Evolutionary conservation across 2,888 invertebrate species (phyloP).

Genomic region (Heteromurus nitidus): DNA sequence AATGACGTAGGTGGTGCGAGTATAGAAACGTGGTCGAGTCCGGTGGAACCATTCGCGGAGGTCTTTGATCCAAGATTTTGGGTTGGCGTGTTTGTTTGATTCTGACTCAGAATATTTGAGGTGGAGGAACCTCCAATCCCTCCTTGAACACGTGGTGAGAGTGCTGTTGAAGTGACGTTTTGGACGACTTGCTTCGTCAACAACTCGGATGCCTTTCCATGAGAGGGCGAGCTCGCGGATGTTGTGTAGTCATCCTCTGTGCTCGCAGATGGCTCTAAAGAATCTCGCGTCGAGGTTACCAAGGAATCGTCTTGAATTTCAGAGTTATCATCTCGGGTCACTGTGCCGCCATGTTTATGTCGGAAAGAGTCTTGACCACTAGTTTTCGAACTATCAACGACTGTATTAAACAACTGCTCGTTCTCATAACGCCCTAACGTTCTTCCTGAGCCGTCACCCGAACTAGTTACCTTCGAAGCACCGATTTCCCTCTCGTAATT

Average conservation of each 20-base stretch:
- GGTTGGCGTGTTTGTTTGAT: background rate
- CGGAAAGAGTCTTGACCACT: background rate
- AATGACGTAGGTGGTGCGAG: slow-evolving; percentile 17
- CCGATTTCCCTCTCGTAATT: slow-evolving; percentile 43
- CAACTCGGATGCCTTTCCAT: slow-evolving; percentile 10
- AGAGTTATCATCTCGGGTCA: background rate
- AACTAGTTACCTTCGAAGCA: slow-evolving; percentile 56
- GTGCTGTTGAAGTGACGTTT: slow-evolving; percentile 36
- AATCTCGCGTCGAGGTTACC: slow-evolving; percentile 70
- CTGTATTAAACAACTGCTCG: background rate
- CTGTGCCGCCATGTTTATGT: slow-evolving; percentile 6
- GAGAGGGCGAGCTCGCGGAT: slow-evolving; percentile 23
- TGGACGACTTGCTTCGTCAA: slow-evolving; percentile 4
- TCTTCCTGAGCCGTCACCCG: slow-evolving; percentile 22
- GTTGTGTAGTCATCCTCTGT: slow-evolving; percentile 62
- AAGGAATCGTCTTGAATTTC: slow-evolving; percentile 64
- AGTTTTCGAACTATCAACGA: slow-evolving; percentile 5
- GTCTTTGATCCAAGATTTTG: no score
- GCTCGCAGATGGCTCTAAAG: slow-evolving; percentile 60
- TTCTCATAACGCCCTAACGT: slow-evolving; percentile 20
- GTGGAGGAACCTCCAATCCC: background rate
- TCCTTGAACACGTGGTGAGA: slow-evolving; percentile 36
- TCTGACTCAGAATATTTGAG: background rate
- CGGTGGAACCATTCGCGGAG: background rate
- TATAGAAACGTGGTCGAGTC: no score